Percentiles rank a stretch among this genome's conserved stretches.
Evolutionary conservation across 2,113 vertebrate genomes (phyloP).

Genomic region (Arizona elegans): DNA sequence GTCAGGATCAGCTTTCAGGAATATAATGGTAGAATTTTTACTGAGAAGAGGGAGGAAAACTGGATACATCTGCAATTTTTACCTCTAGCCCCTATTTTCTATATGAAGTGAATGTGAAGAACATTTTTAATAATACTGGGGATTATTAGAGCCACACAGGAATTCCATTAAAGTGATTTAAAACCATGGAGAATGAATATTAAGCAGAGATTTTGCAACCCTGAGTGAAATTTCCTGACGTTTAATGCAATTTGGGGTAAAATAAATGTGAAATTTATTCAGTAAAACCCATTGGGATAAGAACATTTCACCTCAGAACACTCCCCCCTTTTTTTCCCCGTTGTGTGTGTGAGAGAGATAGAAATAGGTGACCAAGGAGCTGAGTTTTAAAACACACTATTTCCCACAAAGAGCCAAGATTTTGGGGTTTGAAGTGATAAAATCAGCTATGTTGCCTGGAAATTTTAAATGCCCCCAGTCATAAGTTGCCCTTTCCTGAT

Average conservation of each 20-base stretch:
- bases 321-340: rapidly evolving
- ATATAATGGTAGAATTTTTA: not conserved
- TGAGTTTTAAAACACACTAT: not conserved
- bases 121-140: not conserved
- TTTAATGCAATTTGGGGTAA: not conserved
- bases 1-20: not conserved
- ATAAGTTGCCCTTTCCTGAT: not conserved
- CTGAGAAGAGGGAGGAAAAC: not conserved
- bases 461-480: not conserved
- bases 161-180: not conserved
- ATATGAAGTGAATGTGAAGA: not conserved
- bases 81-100: not conserved
- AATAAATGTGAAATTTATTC: not conserved
- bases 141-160: not conserved
- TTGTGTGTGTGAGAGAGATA: not conserved
- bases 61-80: not conserved
- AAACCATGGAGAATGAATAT: not conserved
- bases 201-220: not conserved
- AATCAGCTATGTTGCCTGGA: not conserved
- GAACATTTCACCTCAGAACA: not conserved
- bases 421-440: not conserved
- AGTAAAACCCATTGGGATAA: not conserved
- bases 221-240: not conserved
- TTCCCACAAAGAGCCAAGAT: not conserved
- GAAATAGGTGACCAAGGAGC: not conserved